A percentile compares a stretch with the other conserved stretches of the same genome.
Conservation (phyloP, 2,113 vertebrate genomes). For the Phylloscopus trochilus region DNA sequence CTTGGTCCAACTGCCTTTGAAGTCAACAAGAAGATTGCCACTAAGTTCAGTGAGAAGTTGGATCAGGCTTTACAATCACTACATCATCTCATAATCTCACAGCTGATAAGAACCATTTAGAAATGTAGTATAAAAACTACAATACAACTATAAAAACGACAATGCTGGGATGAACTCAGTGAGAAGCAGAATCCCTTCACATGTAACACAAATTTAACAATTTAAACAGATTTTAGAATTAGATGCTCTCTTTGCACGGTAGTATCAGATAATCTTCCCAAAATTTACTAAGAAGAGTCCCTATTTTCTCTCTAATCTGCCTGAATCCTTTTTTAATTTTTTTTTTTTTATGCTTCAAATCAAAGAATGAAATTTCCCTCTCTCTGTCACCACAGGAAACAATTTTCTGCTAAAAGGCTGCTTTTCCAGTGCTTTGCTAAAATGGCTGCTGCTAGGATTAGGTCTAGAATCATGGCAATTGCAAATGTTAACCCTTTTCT, state of each 20-base stretch:
- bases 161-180: background rate
- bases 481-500: background rate
- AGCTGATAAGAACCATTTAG: background rate
- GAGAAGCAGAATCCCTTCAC: background rate
- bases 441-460: background rate
- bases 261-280: background rate
- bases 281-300: background rate
- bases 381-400: background rate
- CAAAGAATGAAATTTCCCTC: background rate
- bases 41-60: conserved; percentile 14
- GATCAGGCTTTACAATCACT: conserved; percentile 17
- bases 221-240: conserved; percentile 18
- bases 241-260: background rate
- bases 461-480: background rate
- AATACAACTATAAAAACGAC: too few relatives aligned
- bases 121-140: background rate
- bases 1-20: conserved; percentile 36
- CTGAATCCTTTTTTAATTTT: background rate
- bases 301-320: background rate
- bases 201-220: background rate
- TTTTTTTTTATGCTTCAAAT: background rate
- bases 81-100: background rate
- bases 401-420: conserved; percentile 4
- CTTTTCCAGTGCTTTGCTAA: background rate
- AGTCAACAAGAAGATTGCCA: conserved; percentile 23